Conservation (phyloP, 2,888 invertebrate species). For the Notocelia uddmanniana region DNA sequence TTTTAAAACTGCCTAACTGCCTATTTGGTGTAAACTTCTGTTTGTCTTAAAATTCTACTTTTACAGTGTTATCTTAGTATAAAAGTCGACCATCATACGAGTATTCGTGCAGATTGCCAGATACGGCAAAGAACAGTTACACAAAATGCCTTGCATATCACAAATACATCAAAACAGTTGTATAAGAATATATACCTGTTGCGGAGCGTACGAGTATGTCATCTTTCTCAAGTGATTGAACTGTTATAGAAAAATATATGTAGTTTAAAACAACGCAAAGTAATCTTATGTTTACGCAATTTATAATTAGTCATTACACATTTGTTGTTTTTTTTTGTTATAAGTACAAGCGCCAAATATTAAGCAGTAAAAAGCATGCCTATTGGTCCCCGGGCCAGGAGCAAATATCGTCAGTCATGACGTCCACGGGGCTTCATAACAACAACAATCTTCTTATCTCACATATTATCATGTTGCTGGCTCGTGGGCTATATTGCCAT, state of each 20-base stretch:
- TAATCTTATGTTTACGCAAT: not conserved
- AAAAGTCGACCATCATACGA: not conserved
- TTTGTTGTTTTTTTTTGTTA: not conserved
- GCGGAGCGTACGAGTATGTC: constrained; percentile 37
- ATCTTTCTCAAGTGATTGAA: constrained; percentile 42
- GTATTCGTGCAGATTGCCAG: not conserved
- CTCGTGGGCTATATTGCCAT: no score
- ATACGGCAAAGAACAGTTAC: not conserved
- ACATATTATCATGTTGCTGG: no score
- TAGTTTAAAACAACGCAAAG: constrained; percentile 23
- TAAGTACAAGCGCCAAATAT: no score
- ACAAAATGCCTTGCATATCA: not conserved
- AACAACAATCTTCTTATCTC: no score
- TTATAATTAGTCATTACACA: not conserved
- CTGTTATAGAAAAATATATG: constrained; percentile 43
- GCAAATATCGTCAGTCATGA: no score
- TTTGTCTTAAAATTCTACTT: no score
- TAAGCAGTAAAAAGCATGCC: no score
- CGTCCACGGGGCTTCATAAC: no score
- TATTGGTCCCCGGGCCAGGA: no score
- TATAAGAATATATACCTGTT: constrained; percentile 35
- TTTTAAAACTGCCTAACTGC: no score
- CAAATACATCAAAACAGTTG: constrained; percentile 32
- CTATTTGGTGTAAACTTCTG: no score
- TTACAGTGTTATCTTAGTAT: not conserved